Percentiles rank a stretch among this genome's conserved stretches.
phyloP scores from a whole-genome alignment of 2,797 vertebrate genomes.

The Spizella passerina region DNA sequence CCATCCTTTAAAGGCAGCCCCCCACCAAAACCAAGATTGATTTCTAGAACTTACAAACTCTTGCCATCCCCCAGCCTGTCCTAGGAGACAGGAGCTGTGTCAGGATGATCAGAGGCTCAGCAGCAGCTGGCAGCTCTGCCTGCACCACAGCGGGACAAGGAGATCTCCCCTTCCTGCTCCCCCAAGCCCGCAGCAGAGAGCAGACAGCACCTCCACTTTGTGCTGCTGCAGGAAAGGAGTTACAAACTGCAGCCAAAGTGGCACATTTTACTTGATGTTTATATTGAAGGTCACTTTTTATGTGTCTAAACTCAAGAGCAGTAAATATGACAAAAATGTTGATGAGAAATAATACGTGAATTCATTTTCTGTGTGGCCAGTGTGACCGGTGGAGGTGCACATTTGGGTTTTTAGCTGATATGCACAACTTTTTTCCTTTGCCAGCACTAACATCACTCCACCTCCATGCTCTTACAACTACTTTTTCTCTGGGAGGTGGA shows the following conservation, averaged over 20 bases:
- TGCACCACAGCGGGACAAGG: background rate
- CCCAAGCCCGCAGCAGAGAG: background rate
- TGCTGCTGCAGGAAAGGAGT: background rate
- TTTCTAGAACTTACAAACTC: background rate
- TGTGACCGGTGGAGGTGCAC: background rate
- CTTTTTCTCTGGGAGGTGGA: background rate
- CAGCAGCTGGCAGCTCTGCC: background rate
- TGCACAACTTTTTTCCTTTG: rapidly evolving
- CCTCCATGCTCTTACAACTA: rapidly evolving
- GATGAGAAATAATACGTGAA: background rate
- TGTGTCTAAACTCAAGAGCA: background rate
- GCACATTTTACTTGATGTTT: rapidly evolving
- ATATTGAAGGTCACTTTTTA: background rate
- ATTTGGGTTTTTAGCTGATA: background rate
- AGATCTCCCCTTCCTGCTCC: background rate
- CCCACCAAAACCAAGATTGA: rapidly evolving
- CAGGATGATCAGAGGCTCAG: background rate
- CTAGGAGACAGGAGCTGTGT: background rate
- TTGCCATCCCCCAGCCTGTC: rapidly evolving
- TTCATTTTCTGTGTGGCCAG: background rate
- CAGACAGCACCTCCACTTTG: background rate
- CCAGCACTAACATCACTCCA: background rate
- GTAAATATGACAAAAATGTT: background rate
- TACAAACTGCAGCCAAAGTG: background rate
- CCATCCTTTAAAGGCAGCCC: background rate